Evolutionary conservation across 1,140 invertebrate species (phyloP).

Genomic region (Drosophila guanche): DNA sequence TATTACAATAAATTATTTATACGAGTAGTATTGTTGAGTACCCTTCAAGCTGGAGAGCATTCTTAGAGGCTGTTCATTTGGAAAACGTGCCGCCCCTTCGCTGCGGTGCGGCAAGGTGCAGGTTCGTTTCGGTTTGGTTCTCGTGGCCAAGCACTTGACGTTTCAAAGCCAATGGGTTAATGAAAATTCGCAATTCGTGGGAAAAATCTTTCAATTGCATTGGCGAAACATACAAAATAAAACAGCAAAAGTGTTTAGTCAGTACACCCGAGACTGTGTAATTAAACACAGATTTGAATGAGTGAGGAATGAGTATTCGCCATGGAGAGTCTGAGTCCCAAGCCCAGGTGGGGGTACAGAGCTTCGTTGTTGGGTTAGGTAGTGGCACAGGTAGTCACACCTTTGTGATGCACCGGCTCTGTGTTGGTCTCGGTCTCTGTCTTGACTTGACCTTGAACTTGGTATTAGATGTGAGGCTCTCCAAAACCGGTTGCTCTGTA

Average conservation of each 20-base stretch:
- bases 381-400: constrained; percentile 49
- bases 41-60: constrained; percentile 48
- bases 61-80: constrained; percentile 58
- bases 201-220: constrained; percentile 72
- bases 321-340: constrained; percentile 8
- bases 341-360: not conserved
- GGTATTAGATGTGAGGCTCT: constrained; percentile 73
- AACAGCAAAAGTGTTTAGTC: constrained; percentile 46
- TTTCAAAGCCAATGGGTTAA: constrained; percentile 77
- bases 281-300: constrained; percentile 56
- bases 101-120: constrained; percentile 41
- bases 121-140: constrained; percentile 25
- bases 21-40: constrained; percentile 33
- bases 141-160: constrained; percentile 69
- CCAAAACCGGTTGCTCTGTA: constrained; percentile 59
- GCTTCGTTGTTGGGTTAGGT: constrained; percentile 17
- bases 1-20: constrained; percentile 33
- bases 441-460: constrained; percentile 72
- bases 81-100: constrained; percentile 53
- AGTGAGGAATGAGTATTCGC: constrained; percentile 23
- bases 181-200: constrained; percentile 67
- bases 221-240: constrained; percentile 8
- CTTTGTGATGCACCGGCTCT: constrained; percentile 56
- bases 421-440: constrained; percentile 18
- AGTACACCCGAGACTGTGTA: constrained; percentile 51